These are phyloP conservation scores for Phocoena sinus DNA, from an alignment of 2,113 vertebrate species.

Conservation along the genomic window DNA sequence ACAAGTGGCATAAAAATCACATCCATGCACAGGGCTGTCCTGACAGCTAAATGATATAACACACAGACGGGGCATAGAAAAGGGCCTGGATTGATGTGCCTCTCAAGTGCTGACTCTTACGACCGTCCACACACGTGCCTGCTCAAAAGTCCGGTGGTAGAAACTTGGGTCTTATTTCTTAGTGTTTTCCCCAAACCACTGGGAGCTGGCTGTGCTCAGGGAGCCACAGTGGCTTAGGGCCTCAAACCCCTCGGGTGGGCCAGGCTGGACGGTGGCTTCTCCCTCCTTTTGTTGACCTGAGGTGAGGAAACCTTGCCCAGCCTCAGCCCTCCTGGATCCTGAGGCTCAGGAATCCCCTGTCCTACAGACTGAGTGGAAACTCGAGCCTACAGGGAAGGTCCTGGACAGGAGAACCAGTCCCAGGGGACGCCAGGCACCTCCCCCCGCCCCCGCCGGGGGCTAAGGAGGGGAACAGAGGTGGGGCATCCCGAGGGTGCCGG, in stretches of 20 bases:
- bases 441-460: not conserved
- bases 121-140: accelerated
- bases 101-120: not conserved
- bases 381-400: not conserved
- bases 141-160: not conserved
- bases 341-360: not conserved
- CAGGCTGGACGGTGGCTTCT: too few species aligned
- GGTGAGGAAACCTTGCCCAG: not conserved
- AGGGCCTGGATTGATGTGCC: not conserved
- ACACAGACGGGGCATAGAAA: too few species aligned
- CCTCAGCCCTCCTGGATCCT: not conserved
- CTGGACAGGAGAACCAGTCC: too few species aligned
- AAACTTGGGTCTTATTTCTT: not conserved
- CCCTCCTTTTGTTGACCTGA: not conserved
- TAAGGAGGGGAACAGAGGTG: too few species aligned
- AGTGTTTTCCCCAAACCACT: not conserved
- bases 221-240: not conserved
- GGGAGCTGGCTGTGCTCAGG: not conserved
- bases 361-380: not conserved
- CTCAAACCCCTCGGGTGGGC: not conserved
- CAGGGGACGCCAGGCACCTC: not conserved
- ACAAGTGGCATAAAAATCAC: not conserved
- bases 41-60: not conserved
- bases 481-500: too few species aligned
- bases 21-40: not conserved